These are phyloP conservation scores for Euglossa dilemma DNA, from an alignment of 1,140 invertebrate genomes.

Conservation along the genomic window DNA sequence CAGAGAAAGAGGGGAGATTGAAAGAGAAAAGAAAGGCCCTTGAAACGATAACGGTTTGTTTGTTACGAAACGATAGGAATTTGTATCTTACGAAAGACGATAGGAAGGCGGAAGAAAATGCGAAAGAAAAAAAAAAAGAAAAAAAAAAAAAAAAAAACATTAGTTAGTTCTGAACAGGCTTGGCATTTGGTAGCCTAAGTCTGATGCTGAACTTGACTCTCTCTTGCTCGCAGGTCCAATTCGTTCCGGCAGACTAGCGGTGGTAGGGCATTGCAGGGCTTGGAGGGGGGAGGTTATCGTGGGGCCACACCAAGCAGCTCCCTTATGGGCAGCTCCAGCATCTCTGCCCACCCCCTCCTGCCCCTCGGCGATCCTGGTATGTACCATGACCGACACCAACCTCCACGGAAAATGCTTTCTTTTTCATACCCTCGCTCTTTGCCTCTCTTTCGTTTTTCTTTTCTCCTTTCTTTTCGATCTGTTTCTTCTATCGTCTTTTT, in stretches of 20 bases:
- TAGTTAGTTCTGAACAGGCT: constrained; percentile 68
- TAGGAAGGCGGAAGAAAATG: constrained; percentile 28
- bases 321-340: constrained; percentile 88
- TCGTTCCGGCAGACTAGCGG: constrained; percentile 89
- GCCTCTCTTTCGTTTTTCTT: constrained; percentile 22
- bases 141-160: constrained; percentile 39
- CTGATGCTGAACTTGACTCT: constrained; percentile 84
- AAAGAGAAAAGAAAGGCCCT: background rate
- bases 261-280: constrained; percentile 83
- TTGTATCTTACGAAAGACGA: background rate
- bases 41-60: background rate
- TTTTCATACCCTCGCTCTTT: constrained; percentile 52
- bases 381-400: constrained; percentile 82
- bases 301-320: constrained; percentile 84
- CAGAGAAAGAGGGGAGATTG: background rate
- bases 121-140: constrained; percentile 34
- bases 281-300: constrained; percentile 83
- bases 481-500: no score
- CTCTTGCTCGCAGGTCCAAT: constrained; percentile 92
- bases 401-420: constrained; percentile 70
- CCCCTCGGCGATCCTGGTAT: constrained; percentile 88
- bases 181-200: constrained; percentile 79
- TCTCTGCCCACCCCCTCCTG: constrained; percentile 92
- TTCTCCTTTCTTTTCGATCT: background rate
- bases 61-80: background rate